These are phyloP conservation scores for Mesorhabditis spiculigera DNA, from an alignment of 2,888 invertebrate genomes.

Conservation along the genomic window DNA sequence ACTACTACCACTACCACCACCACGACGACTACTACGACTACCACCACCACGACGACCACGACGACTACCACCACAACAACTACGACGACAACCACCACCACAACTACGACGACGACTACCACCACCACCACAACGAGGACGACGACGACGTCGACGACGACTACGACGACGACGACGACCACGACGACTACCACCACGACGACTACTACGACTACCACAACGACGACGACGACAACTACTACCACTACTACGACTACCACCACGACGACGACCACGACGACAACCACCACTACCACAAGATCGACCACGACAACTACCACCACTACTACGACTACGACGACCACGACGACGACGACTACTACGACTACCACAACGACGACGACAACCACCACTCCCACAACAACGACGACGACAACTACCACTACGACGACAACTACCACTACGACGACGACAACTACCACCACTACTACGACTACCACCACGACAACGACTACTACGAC, in stretches of 20 bases:
- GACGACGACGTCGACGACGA: background rate
- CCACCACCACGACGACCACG: slow-evolving; percentile 4
- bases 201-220: background rate
- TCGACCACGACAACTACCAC: slow-evolving; percentile 6
- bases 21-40: background rate
- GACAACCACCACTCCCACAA: background rate
- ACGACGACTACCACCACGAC: background rate
- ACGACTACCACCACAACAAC: background rate
- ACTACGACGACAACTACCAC: background rate
- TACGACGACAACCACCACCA: background rate
- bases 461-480: background rate
- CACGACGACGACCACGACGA: background rate
- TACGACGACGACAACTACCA: background rate
- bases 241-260: background rate
- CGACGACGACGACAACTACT: background rate
- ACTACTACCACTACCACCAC: slow-evolving; percentile 7
- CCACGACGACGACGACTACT: background rate
- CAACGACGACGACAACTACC: background rate
- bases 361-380: background rate
- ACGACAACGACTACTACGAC: background rate
- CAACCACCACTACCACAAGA: background rate
- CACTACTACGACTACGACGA: background rate
- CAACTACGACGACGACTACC: background rate
- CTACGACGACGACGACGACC: background rate
- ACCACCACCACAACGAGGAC: background rate